phyloP scores from a whole-genome alignment of 2,797 vertebrate species.

The Poliocrania exsul region DNA sequence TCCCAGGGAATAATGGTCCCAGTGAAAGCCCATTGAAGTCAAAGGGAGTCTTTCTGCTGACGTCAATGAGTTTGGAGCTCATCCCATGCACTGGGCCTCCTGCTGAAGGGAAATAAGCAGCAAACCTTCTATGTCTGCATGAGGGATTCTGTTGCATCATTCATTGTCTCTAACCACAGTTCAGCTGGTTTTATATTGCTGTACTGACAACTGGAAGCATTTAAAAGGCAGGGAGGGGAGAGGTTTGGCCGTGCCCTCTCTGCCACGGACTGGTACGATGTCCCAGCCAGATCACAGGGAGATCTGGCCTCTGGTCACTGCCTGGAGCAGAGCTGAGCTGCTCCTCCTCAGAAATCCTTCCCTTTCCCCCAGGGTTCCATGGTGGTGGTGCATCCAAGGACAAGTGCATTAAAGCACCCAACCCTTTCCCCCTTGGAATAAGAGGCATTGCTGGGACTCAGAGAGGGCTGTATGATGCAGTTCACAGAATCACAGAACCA shows the following conservation, averaged over 20 bases:
- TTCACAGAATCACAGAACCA: neutral
- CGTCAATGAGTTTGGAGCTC: neutral
- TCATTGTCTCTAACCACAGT: conserved; percentile 41
- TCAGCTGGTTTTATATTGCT: conserved; percentile 17
- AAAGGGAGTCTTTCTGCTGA: conserved; percentile 17
- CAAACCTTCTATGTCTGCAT: conserved; percentile 23
- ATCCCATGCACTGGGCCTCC: conserved; percentile 26
- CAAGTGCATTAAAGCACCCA: neutral
- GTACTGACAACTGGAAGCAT: neutral
- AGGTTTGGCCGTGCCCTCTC: neutral
- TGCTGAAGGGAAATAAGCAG: conserved; percentile 47
- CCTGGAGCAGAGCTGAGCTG: neutral
- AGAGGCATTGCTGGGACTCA: neutral
- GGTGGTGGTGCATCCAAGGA: too few relatives aligned
- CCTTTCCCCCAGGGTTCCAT: rapidly evolving
- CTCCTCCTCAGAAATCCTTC: neutral
- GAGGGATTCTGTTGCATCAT: conserved; percentile 34
- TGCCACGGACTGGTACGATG: neutral
- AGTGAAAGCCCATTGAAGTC: neutral
- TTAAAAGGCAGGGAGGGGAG: neutral
- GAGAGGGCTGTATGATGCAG: too few relatives aligned
- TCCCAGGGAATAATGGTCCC: neutral
- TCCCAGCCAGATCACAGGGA: neutral
- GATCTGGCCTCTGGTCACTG: neutral
- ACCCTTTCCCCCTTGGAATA: rapidly evolving